Percentiles rank a stretch among this genome's conserved stretches.
Conservation (phyloP, 2,888 invertebrate genomes). For the Erebia palarica region DNA sequence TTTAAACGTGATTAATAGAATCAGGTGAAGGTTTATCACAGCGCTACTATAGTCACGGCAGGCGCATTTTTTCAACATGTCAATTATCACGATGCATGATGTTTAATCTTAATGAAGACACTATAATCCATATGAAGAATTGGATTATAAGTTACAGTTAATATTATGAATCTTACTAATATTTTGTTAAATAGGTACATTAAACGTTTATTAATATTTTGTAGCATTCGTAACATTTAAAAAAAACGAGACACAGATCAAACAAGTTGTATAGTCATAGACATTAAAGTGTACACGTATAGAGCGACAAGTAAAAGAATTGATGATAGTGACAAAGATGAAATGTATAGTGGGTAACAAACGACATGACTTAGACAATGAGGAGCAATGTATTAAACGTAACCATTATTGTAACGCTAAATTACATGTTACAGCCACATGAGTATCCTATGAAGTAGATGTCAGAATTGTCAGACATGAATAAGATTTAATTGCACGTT, state of each 20-base stretch:
- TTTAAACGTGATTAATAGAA: background rate
- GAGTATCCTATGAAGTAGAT: background rate
- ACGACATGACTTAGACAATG: conserved; percentile 2
- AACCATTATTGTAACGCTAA: background rate
- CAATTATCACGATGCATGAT: background rate
- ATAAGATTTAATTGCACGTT: background rate
- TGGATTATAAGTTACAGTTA: background rate
- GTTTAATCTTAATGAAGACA: background rate
- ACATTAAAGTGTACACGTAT: conserved; percentile 1
- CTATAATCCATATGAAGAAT: background rate
- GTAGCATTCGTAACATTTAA: background rate
- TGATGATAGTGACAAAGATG: conserved; percentile 8
- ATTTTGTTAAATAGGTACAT: background rate
- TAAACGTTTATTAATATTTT: background rate
- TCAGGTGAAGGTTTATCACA: background rate
- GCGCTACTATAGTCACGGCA: background rate
- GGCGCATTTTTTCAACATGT: conserved; percentile 5
- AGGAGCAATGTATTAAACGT: background rate
- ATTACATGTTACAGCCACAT: background rate
- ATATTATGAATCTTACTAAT: background rate
- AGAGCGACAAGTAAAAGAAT: conserved; percentile 3
- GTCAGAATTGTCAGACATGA: too few species aligned
- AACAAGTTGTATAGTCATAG: background rate
- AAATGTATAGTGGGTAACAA: background rate
- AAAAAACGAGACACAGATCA: background rate